Conservation (phyloP, 2,888 invertebrate genomes). For the Girardia tigrina region DNA sequence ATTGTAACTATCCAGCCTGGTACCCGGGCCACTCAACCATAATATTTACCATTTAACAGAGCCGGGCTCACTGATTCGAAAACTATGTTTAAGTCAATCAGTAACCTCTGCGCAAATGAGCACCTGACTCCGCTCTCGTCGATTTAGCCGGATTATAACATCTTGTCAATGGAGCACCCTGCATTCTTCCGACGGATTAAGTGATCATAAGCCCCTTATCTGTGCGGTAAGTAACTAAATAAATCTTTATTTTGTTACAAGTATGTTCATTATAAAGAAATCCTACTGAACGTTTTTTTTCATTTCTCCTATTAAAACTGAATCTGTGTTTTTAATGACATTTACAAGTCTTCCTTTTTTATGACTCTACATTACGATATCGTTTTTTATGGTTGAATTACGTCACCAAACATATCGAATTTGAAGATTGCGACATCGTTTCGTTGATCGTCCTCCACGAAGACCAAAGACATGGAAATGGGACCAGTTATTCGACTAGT, state of each 20-base stretch:
- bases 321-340: no score
- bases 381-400: no score
- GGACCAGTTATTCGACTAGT: no score
- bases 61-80: constrained; percentile 4
- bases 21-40: background rate
- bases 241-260: constrained; percentile 6
- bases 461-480: no score
- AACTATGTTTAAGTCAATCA: background rate
- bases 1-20: background rate
- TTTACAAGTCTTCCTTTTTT: no score
- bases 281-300: no score
- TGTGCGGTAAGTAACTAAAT: constrained; percentile 15
- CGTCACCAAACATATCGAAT: no score
- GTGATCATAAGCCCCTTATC: constrained; percentile 23
- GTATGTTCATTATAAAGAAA: background rate
- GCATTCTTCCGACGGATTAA: constrained; percentile 13
- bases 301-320: no score
- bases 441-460: no score
- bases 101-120: constrained; percentile 12
- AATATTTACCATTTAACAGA: background rate
- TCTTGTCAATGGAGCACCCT: constrained; percentile 15
- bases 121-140: constrained; percentile 15
- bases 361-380: no score
- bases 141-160: background rate
- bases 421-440: no score